These are phyloP conservation scores for Lepidocyrtoides sp. DNA, from an alignment of 2,888 invertebrate genomes.

Conservation along the genomic window DNA sequence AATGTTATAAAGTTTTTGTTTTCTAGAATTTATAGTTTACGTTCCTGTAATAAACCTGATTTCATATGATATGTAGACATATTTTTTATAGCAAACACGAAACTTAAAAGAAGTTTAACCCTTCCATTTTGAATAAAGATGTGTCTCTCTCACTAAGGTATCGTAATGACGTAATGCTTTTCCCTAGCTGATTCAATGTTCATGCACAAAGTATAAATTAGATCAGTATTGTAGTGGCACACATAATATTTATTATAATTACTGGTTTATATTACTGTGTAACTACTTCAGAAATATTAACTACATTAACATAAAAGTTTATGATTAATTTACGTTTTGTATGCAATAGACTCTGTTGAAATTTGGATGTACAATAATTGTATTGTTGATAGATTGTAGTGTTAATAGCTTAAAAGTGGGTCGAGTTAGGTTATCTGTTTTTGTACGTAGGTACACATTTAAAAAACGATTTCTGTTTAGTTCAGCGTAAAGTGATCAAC, in stretches of 20 bases:
- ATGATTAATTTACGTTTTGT: neutral
- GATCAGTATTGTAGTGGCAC: conserved; percentile 8
- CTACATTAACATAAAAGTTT: neutral
- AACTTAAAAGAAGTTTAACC: neutral
- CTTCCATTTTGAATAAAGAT: too few relatives aligned
- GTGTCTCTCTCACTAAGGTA: neutral
- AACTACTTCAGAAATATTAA: neutral
- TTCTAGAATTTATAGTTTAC: neutral
- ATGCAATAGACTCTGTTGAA: conserved; percentile 8
- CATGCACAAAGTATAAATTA: neutral
- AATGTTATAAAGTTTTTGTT: conserved; percentile 20
- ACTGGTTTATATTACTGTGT: neutral
- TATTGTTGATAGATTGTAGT: neutral
- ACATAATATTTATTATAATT: conserved; percentile 1
- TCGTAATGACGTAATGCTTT: too few relatives aligned
- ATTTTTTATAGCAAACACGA: neutral
- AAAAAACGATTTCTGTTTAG: neutral
- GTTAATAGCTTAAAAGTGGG: neutral
- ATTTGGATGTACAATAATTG: neutral
- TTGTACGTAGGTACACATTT: conserved; percentile 56
- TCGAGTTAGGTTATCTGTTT: neutral
- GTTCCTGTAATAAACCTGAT: conserved; percentile 8
- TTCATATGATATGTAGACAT: too few relatives aligned
- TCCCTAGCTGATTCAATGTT: too few relatives aligned
- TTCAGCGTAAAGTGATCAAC: too few relatives aligned